Evolutionary conservation across 2,888 invertebrate genomes (phyloP).

Genomic region (Cybosia mesomella): DNA sequence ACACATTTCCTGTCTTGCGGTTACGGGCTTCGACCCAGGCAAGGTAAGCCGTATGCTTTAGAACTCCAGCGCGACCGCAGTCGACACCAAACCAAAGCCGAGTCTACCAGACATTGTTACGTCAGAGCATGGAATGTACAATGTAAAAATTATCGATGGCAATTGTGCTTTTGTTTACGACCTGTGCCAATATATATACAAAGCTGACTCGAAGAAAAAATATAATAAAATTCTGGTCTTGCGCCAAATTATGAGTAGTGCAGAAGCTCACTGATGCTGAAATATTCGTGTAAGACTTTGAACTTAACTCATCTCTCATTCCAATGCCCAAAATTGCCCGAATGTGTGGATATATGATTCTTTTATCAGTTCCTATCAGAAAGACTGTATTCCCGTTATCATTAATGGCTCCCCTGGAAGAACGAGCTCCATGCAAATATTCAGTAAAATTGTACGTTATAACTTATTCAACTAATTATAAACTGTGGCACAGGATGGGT

Average conservation of each 20-base stretch:
- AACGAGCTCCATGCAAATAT: conserved; percentile 5
- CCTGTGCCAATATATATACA: background rate
- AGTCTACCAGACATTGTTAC: no score
- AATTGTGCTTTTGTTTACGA: background rate
- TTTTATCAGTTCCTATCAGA: background rate
- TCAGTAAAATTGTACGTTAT: conserved; percentile 9
- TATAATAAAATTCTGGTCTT: background rate
- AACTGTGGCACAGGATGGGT: conserved; percentile 9
- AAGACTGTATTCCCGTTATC: background rate
- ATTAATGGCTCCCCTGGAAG: background rate
- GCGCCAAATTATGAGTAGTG: background rate
- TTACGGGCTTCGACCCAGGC: no score
- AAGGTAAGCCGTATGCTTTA: no score
- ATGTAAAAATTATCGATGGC: background rate
- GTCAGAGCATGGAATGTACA: no score
- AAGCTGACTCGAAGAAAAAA: background rate
- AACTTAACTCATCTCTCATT: background rate
- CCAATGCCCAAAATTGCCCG: background rate
- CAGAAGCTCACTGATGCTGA: background rate
- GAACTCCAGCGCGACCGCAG: no score
- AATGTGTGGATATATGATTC: background rate
- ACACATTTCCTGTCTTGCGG: no score
- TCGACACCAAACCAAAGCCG: no score
- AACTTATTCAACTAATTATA: conserved; percentile 7
- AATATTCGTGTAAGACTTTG: background rate